Base-by-base conservation (phyloP, 2,888 invertebrate genomes). In the Choristoneura rosaceana region DNA sequence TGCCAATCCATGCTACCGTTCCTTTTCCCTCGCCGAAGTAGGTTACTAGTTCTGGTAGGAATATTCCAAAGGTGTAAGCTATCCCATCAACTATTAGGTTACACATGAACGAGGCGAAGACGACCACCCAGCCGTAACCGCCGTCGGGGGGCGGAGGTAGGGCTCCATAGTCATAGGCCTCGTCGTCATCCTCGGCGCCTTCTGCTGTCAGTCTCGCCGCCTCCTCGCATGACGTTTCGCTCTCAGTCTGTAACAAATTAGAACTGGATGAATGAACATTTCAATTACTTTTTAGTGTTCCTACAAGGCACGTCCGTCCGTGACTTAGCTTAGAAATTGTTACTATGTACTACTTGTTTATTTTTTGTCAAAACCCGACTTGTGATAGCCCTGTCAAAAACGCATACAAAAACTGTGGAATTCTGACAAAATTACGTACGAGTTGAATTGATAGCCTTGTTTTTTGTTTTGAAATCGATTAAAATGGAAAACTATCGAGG, bases 71-170 rank as follows among this genome's bases (percentile, higher is more conserved):
- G 8, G 99, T 98, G 92, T 99, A 99, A n/a, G 99, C 98, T 76
- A 99, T 98, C 81, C 98, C 99, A 90, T 99, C 99, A 71, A 99
- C 99, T 81, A 99, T 97, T 95, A 99, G 96, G 95, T 99, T 99
- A 93, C 98, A 98, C 96, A 99, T 96, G 92, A 99, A 99, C 60
- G 99, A 98, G 69, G 99, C 98, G 83, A 98, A 96, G 69, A 99
- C 99, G 85, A 99, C 97, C 84, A 99, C 94, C 98, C 98, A 98
- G 74, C 98, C 98, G 93, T 97, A 98, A 66, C 99, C 99, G 77
- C 98, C 98, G 89, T 98, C 98, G 52, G 98, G 98, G 68, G 98
- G 98, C 70, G 98, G 97, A 33, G 98, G 98, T 76, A 97, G 93
- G 80, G 97, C 97, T 79, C 96, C 96, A 84, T 97, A 97, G 84